phyloP scores from a whole-genome alignment of 2,113 vertebrate species.

The Oreotragus oreotragus region DNA sequence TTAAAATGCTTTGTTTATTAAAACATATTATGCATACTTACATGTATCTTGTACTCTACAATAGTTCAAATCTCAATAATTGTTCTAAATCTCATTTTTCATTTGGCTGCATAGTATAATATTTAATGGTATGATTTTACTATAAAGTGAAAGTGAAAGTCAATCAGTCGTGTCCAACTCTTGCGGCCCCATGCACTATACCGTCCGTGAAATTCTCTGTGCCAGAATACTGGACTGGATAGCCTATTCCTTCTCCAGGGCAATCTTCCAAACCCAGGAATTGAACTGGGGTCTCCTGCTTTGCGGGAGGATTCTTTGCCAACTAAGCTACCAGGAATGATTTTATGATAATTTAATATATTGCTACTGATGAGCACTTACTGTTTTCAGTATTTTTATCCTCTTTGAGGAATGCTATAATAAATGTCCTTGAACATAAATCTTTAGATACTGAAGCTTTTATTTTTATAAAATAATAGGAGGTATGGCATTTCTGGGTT shows the following conservation, averaged over 20 bases:
- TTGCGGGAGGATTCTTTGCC: neutral
- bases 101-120: neutral
- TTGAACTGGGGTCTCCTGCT: neutral
- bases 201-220: neutral
- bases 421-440: neutral
- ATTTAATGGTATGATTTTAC: neutral
- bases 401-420: constrained; percentile 21
- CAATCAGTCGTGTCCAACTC: accelerated
- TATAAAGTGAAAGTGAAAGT: neutral
- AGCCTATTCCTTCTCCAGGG: neutral
- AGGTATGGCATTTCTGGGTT: neutral
- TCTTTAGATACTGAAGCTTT: constrained; percentile 26
- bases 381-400: neutral
- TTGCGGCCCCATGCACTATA: neutral
- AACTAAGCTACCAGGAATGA: neutral
- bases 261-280: neutral
- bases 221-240: neutral
- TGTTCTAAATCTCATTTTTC: neutral
- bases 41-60: neutral
- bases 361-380: neutral
- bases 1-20: constrained; percentile 5
- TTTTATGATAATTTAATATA: neutral
- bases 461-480: neutral
- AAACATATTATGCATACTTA: neutral
- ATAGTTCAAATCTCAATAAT: neutral